Evolutionary conservation across 2,113 vertebrate species (phyloP).

Genomic region (Crotalus horridus): DNA sequence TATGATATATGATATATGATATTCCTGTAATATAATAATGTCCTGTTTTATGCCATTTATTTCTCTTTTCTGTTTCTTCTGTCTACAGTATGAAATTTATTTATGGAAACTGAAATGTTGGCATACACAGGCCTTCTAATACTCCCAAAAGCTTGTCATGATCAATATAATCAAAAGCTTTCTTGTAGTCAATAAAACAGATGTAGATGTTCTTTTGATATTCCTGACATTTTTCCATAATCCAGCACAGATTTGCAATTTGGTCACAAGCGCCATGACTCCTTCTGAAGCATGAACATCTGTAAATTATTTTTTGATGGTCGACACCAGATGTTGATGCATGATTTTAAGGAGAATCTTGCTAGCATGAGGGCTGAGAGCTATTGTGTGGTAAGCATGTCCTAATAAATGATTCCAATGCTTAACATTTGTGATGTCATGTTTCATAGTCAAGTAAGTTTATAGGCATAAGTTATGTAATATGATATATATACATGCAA

Average conservation of each 20-base stretch:
- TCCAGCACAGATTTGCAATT: not conserved
- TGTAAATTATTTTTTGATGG: not conserved
- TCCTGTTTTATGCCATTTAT: not conserved
- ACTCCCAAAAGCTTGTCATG: not conserved
- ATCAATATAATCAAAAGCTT: not conserved
- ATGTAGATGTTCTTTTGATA: not conserved
- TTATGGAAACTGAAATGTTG: not conserved
- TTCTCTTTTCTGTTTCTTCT: not conserved
- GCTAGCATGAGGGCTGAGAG: not conserved
- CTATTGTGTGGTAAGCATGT: slow-evolving; percentile 32
- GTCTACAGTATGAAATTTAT: not conserved
- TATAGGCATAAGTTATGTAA: slow-evolving; percentile 54
- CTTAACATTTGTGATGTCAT: slow-evolving; percentile 37
- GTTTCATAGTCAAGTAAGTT: slow-evolving; percentile 48
- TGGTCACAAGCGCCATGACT: not conserved
- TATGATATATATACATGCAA: slow-evolving; percentile 52
- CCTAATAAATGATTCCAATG: slow-evolving; percentile 61
- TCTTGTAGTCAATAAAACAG: not conserved
- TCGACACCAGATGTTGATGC: not conserved
- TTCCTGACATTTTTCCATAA: not conserved
- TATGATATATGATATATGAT: not conserved
- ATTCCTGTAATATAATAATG: not conserved
- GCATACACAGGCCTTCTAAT: not conserved
- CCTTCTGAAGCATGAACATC: not conserved
- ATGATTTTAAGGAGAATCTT: not conserved